Evolutionary conservation across 1,140 invertebrate genomes (phyloP), one percentile per base, ranked within the genome.

Genomic region (Cylas formicarius): DNA sequence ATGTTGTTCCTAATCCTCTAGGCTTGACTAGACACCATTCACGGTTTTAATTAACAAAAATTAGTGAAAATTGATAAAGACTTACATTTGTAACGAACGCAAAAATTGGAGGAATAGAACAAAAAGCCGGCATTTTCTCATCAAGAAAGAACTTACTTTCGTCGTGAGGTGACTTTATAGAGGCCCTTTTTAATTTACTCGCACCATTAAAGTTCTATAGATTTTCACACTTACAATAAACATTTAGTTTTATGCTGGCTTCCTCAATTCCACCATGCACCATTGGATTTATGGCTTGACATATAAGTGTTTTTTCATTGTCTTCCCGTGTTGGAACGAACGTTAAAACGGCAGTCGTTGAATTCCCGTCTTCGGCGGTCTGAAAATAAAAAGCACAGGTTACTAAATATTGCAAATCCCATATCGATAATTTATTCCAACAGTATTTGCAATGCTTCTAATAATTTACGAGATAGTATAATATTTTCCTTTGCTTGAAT

Each of bases 141-240:
- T n/a, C n/a, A n/a, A n/a, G n/a, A n/a, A n/a, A n/a, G n/a, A n/a
- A n/a, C n/a, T n/a, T n/a, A n/a, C n/a, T n/a, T n/a, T n/a, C n/a
- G n/a, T n/a, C n/a, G n/a, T n/a, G n/a, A n/a, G n/a, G n/a, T n/a
- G n/a, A n/a, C n/a, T n/a, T n/a, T n/a, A n/a, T n/a, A n/a, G n/a
- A n/a, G n/a, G n/a, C n/a, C n/a, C n/a, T n/a, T n/a, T n/a, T n/a
- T n/a, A n/a, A n/a, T n/a, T n/a, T n/a, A n/a, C n/a, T n/a, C n/a
- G n/a, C n/a, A n/a, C n/a, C n/a, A n/a, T n/a, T n/a, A n/a, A n/a
- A n/a, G n/a, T n/a, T n/a, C n/a, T n/a, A n/a, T n/a, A n/a, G n/a
- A 16, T 59, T 29, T n/a, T n/a, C n/a, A n/a, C 71, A 82, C 83
- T 84, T 70, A 87, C 87, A 91, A 61, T 81, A 84, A 37, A 92